A percentile compares a stretch with the other conserved stretches of the same genome.
Evolutionary conservation across 2,797 vertebrate genomes (phyloP).

Genomic region (Phrynocephalus vlangalii): DNA sequence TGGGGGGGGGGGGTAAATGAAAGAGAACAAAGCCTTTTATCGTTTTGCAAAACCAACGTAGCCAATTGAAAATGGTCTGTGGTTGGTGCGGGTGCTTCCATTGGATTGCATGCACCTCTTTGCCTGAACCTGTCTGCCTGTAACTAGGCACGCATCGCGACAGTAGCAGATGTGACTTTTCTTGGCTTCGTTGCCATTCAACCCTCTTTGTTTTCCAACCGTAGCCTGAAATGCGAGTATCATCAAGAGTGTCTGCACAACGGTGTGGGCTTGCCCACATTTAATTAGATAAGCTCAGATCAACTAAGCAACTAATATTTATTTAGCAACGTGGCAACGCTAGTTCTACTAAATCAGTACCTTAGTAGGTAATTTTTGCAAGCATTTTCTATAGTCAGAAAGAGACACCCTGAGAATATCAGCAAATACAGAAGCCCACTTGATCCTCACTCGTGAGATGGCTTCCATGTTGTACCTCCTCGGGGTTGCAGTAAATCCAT

Average conservation of each 20-base stretch:
- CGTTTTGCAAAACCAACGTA: not conserved
- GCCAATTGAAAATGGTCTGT: conserved; percentile 7
- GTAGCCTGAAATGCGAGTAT: not conserved
- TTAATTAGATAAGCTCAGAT: conserved; percentile 11
- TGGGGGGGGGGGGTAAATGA: not conserved
- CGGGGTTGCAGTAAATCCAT: too few species aligned
- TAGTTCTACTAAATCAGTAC: not conserved
- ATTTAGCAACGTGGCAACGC: not conserved
- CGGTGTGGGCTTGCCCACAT: not conserved
- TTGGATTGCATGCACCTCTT: not conserved
- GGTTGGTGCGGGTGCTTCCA: not conserved
- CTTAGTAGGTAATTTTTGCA: not conserved
- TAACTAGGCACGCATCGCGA: not conserved
- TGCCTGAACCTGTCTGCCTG: not conserved
- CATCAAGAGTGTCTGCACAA: conserved; percentile 7
- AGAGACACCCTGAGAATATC: not conserved
- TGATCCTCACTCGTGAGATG: too few species aligned
- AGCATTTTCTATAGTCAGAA: not conserved
- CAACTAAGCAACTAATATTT: not conserved
- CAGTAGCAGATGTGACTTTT: conserved; percentile 21
- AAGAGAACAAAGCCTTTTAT: not conserved
- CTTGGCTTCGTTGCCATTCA: not conserved
- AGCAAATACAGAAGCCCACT: too few species aligned
- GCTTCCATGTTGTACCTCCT: too few species aligned
- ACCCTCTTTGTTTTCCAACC: not conserved